Evolutionary conservation across 1,140 invertebrate species (phyloP), one percentile per base, ranked within the genome.

Genomic region (Hylaeus volcanicus): DNA sequence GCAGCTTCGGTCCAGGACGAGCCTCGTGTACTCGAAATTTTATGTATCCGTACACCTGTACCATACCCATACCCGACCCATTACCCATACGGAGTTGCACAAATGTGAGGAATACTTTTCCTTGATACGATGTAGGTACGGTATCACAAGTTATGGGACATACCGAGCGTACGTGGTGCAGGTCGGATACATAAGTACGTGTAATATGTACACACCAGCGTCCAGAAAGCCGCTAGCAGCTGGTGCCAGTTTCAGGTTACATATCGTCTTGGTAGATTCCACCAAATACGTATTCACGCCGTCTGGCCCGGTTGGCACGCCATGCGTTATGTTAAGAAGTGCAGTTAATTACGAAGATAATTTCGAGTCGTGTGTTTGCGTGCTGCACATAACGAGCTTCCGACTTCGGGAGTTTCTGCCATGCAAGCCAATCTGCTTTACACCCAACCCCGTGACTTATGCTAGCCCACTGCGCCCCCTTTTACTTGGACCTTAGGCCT

Each of bases 321-420:
- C 92, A 93, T 93, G 91, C 91, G 89, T 93, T 92, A 93, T 91
- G 90, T 93, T 92, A 93, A 93, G 93, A 93, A 92, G 91, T 92
- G 91, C 91, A 92, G 92, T 93, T 93, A 93, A 93, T 93, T 93
- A 93, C 90, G 89, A 91, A 93, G 93, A 93, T 93, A 93, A 93
- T 93, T 93, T 93, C 88, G 84, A 92, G 91, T 91, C 90, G 88
- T 92, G 87, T 92, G 90, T 92, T 92, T 90, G 92, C 91, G 91
- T 93, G 92, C 90, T 91, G 89, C 91, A 92, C 91, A 92, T 92
- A 93, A 93, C 91, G 89, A 92, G 91, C 91, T 92, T 91, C 90
- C 89, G 89, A 92, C 89, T 91, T 88, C 86, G 85, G 81, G 86
- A 83, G 85, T 89, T 88, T 81, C 83, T 88, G 84, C 87, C 89